Base-by-base conservation (phyloP, 1,140 invertebrate genomes). In the Drosophila willistoni region DNA sequence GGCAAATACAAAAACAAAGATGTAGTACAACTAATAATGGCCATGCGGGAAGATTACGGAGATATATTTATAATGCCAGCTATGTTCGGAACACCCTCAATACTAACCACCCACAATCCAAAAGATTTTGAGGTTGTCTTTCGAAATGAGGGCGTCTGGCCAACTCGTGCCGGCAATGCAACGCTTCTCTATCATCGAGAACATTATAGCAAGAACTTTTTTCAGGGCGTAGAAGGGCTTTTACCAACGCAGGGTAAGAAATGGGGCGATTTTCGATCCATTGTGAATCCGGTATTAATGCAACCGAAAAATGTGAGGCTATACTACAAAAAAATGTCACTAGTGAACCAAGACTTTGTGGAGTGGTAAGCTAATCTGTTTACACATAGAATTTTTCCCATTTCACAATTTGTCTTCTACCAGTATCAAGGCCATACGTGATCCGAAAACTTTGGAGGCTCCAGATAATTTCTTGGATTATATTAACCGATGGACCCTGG, bases 401-500 rank as follows among this genome's bases (percentile, higher is more conserved):
- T 41, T 14, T 0, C 3, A 51, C 17, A 12, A 3, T 22, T 3
- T 17, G 2, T 0, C 1, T 3, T 51, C 12, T 51, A n/a, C 2
- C 0, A 84, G 86, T 1, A 86, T 86, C 7, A 73, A 65, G 75
- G 83, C 90, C 41, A 91, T 94, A 17, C 91, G 94, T 19, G 92
- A 94, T 77, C 73, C 93, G 19, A 87, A 93, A 42, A 94, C 75
- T 0, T n/a, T 93, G 65, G 94, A 94, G 87, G 90, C 96, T 34
- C 93, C 94, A 0, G 85, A 79, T 0, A 92, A 94, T 68, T 95
- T 95, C 77, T 92, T 94, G 39, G 93, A 94, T 60, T 94, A 95
- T 79, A 92, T 96, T 63, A 95, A 94, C 79, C 94, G 95, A 80
- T 95, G 95, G 94, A 92, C 95, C 1, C 81, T 96, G 14, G 96